Evolutionary conservation across 2,113 vertebrate genomes (phyloP), one percentile per base, ranked within the genome.

Genomic region (Chrysemys picta): DNA sequence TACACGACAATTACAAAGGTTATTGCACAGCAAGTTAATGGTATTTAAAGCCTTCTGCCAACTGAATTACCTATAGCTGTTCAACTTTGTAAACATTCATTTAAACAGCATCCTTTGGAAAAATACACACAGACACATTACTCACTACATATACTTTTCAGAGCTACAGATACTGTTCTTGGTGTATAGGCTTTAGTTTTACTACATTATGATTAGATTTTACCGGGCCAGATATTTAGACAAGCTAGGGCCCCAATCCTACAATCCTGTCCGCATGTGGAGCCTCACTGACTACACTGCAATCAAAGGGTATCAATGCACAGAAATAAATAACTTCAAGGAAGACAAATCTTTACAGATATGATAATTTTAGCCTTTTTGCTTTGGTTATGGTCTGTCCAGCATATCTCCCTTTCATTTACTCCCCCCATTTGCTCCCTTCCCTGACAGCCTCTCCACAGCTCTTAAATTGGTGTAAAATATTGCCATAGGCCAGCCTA

Each of bases 81-180:
- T 84, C 85, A 50, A 76, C 88, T 94, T 93, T 84, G 89, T 52
- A 94, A 94, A 84, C 86, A 96, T 84, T 10, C 82, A 78, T 80
- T 93, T 86, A 81, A 85, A 82, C 82, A 90, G 59, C 0, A 0
- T 69, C 91, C 84, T 85, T 86, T 88, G 85, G 78, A 21, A 53
- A 94, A 88, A 27, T 80, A 62, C 62, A 25, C 49, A 17, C 21
- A 29, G 6, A 2, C 1, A 0, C 0, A 1, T 53, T 54, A 12
- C 88, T 94, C 88, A 72, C 82, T 86, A 90, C 82, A 91, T 35
- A 47, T 59, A 91, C 57, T 90, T 93, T 89, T 91, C 90, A 59
- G 59, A 95, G 93, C 91, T 89, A 94, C 90, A 94, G 93, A 59
- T 80, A 27, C 82, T 88, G 54, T 76, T 95, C 89, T 95, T 91